Conservation (phyloP, 2,113 vertebrate genomes). For the Hirundichthys speculiger region DNA sequence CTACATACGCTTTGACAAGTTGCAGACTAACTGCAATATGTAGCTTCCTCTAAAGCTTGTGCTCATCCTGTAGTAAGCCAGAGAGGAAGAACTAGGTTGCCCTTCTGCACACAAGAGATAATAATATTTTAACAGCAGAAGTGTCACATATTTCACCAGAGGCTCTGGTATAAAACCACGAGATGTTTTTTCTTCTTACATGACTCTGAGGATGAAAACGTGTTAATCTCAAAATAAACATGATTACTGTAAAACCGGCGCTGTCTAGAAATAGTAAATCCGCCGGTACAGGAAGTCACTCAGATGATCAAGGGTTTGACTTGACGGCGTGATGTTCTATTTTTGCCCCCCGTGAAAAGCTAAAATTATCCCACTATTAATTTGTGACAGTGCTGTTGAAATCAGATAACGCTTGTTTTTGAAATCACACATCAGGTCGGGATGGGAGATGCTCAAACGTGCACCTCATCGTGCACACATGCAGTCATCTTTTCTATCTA, state of each 20-base stretch:
- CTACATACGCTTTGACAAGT: too few species aligned
- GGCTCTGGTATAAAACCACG: background rate
- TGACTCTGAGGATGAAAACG: background rate
- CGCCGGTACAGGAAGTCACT: conserved; percentile 24
- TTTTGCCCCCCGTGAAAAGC: conserved; percentile 53
- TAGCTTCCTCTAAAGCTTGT: conserved; percentile 5
- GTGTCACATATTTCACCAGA: background rate
- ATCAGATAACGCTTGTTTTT: conserved; percentile 48
- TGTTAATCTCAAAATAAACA: conserved; percentile 6
- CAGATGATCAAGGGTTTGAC: conserved; percentile 33
- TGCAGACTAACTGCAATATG: background rate
- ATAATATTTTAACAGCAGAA: background rate
- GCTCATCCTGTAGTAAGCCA: background rate
- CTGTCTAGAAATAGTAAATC: conserved; percentile 10
- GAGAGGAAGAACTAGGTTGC: too few species aligned
- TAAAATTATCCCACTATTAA: conserved; percentile 67
- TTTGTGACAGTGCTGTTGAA: conserved; percentile 61
- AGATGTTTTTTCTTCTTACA: background rate
- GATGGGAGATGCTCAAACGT: conserved; percentile 41
- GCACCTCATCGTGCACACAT: conserved; percentile 21
- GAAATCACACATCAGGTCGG: conserved; percentile 38
- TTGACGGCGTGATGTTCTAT: conserved; percentile 50
- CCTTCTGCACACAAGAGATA: conserved; percentile 8
- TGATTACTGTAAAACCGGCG: background rate
- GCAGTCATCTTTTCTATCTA: background rate